Evolutionary conservation across 1,140 invertebrate species (phyloP).

Genomic region (Drosophila subobscura): DNA sequence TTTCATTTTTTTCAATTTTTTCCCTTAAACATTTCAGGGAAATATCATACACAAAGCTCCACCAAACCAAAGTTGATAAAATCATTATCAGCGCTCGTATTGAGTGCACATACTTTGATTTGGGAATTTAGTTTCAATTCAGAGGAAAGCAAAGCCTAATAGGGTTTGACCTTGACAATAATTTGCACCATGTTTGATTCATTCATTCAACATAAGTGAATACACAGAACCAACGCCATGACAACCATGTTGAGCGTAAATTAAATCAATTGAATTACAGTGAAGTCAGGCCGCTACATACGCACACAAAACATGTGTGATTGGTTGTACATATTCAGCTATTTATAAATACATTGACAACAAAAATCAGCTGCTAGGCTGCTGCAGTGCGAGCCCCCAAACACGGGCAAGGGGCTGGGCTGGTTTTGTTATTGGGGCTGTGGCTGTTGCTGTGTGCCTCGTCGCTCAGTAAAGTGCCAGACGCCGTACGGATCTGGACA

Average conservation of each 20-base stretch:
- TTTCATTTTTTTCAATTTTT: background rate
- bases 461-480: constrained; percentile 29
- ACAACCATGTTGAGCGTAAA: constrained; percentile 74
- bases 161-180: constrained; percentile 52
- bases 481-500: constrained; percentile 29
- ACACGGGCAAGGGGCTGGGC: constrained; percentile 16
- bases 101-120: constrained; percentile 7
- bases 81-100: constrained; percentile 22
- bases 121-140: constrained; percentile 6
- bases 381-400: constrained; percentile 43
- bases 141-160: constrained; percentile 28
- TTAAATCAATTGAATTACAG: constrained; percentile 68
- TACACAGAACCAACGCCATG: constrained; percentile 37
- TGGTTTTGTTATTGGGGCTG: constrained; percentile 6
- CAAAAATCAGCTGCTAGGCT: constrained; percentile 54
- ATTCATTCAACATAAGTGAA: constrained; percentile 15
- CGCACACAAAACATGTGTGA: constrained; percentile 5
- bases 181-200: constrained; percentile 36
- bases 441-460: background rate
- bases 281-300: constrained; percentile 14
- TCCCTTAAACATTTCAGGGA: background rate
- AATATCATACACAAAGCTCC: too few species aligned
- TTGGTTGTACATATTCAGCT: constrained; percentile 30
- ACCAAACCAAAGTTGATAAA: too few species aligned
- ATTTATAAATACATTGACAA: constrained; percentile 62